Percentiles rank a stretch among this genome's conserved stretches.
Conservation (phyloP, 2,797 vertebrate species). For the Rostrhamus sociabilis region DNA sequence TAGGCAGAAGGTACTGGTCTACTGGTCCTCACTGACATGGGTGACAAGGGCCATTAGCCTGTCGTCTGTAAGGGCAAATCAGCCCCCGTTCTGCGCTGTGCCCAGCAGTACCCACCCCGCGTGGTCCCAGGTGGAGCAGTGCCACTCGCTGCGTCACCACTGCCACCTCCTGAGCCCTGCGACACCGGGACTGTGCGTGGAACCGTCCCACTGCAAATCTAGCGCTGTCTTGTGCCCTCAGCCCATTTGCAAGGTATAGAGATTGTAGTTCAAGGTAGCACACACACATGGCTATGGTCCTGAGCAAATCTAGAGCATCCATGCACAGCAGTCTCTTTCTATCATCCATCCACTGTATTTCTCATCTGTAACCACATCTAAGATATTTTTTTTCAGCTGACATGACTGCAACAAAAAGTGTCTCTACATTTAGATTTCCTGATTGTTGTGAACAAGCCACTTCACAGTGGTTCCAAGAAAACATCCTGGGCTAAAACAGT, state of each 20-base stretch:
- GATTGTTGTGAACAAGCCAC: background rate
- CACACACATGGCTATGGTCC: background rate
- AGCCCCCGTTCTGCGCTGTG: background rate
- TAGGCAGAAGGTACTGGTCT: background rate
- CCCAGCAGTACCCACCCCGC: accelerated
- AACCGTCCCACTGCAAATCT: background rate
- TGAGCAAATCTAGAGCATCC: background rate
- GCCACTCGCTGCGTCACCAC: background rate
- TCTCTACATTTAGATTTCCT: background rate
- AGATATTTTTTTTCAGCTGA: background rate
- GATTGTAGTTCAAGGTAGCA: background rate
- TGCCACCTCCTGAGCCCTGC: background rate
- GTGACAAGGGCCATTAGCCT: background rate
- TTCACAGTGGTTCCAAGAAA: background rate
- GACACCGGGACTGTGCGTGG: background rate
- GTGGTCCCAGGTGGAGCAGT: background rate
- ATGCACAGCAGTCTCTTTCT: background rate
- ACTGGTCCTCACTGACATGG: background rate
- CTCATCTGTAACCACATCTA: background rate
- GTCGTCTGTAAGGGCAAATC: background rate
- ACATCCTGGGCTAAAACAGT: background rate
- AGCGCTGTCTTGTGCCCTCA: background rate
- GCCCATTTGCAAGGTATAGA: background rate
- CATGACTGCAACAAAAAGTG: background rate
- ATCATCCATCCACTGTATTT: background rate